Percentiles rank a stretch among this genome's conserved stretches.
Conservation (phyloP, 1,140 invertebrate genomes). For the Drosophila parvula region DNA sequence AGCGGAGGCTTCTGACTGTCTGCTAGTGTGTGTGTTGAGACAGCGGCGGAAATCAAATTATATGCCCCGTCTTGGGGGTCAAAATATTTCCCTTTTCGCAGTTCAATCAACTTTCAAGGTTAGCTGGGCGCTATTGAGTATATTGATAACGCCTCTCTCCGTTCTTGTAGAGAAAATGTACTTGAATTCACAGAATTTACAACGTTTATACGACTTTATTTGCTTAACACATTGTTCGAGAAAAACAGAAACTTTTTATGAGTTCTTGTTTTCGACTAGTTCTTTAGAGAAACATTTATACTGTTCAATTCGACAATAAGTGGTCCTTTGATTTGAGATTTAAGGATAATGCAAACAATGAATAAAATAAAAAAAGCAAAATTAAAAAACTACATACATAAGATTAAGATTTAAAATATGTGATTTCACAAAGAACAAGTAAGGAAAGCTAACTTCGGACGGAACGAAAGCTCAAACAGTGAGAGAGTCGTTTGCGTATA, state of each 20-base stretch:
- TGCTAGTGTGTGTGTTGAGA: slow-evolving; percentile 9
- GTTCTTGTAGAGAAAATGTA: slow-evolving; percentile 5
- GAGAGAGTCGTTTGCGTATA: too few species aligned
- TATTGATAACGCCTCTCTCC: slow-evolving; percentile 15
- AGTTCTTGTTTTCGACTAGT: neutral
- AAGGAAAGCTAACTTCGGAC: too few species aligned
- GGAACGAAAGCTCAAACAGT: too few species aligned
- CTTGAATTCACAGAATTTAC: neutral
- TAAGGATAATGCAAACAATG: too few species aligned
- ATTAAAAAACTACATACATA: too few species aligned
- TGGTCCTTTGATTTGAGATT: too few species aligned
- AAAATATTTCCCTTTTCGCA: slow-evolving; percentile 69
- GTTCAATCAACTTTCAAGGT: slow-evolving; percentile 81
- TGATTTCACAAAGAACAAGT: too few species aligned
- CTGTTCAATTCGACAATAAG: too few species aligned
- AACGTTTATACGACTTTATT: neutral
- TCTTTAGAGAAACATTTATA: neutral
- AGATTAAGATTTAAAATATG: too few species aligned
- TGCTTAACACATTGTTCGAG: neutral
- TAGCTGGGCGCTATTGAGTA: slow-evolving; percentile 37
- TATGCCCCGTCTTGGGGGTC: slow-evolving; percentile 57
- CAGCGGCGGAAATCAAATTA: slow-evolving; percentile 67
- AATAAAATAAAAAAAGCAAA: too few species aligned
- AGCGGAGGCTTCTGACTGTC: slow-evolving; percentile 19
- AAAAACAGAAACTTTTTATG: neutral